Percentiles rank a stretch among this genome's conserved stretches.
These are phyloP conservation scores for Drosophila elegans DNA, from an alignment of 1,140 invertebrate species.

Conservation along the genomic window DNA sequence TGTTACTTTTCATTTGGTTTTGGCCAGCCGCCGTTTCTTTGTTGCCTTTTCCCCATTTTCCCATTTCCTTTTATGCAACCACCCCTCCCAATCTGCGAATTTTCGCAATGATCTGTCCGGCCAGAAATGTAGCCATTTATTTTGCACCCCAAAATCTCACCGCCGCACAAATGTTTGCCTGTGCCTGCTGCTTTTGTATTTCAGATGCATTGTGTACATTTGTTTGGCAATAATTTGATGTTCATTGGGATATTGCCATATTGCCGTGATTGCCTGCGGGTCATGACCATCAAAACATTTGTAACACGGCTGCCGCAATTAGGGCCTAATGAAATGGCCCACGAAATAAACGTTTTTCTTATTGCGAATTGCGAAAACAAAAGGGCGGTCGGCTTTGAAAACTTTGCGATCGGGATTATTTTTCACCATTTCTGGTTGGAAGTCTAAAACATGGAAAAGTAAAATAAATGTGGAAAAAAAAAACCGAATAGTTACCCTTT, in stretches of 20 bases:
- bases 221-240: slow-evolving; percentile 66
- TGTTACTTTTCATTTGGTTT: slow-evolving; percentile 76
- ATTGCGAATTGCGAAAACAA: slow-evolving; percentile 73
- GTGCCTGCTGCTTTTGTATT: slow-evolving; percentile 29
- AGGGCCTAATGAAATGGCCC: slow-evolving; percentile 71
- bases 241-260: slow-evolving; percentile 56
- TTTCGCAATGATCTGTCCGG: slow-evolving; percentile 61
- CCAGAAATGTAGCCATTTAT: slow-evolving; percentile 56
- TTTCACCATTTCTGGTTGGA: neutral
- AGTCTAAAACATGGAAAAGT: neutral
- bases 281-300: slow-evolving; percentile 14
- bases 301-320: slow-evolving; percentile 10
- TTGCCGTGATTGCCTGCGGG: slow-evolving; percentile 29
- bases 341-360: slow-evolving; percentile 64
- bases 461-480: neutral
- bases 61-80: neutral
- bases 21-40: slow-evolving; percentile 35
- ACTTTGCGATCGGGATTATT: slow-evolving; percentile 53
- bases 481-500: slow-evolving; percentile 85
- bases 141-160: slow-evolving; percentile 18
- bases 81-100: slow-evolving; percentile 43
- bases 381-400: slow-evolving; percentile 75
- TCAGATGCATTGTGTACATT: slow-evolving; percentile 47
- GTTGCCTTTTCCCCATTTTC: slow-evolving; percentile 6
- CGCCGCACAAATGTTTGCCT: slow-evolving; percentile 7